Conservation (phyloP, 2,888 invertebrate genomes). For the Sminthurides aquaticus region DNA sequence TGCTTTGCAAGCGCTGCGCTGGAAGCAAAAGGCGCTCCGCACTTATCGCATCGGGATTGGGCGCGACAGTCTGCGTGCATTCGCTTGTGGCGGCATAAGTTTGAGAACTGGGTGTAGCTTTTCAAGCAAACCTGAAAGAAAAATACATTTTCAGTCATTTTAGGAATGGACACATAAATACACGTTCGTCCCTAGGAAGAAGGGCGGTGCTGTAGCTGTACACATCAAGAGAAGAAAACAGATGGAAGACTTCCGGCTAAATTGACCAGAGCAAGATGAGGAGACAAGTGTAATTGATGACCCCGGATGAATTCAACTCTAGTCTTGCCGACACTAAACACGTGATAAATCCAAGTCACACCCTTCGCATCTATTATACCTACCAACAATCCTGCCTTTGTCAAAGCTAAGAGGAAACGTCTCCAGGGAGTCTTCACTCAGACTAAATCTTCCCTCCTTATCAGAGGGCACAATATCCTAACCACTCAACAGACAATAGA, state of each 20-base stretch:
- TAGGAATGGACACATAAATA: not conserved
- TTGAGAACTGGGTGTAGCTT: slow-evolving; percentile 98
- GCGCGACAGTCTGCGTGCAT: slow-evolving; percentile 96
- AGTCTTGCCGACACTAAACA: not conserved
- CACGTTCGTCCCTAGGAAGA: too few species aligned
- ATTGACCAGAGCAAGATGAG: too few species aligned
- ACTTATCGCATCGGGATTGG: slow-evolving; percentile 89
- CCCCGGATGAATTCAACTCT: not conserved
- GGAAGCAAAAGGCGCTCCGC: slow-evolving; percentile 85
- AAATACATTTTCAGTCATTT: slow-evolving; percentile 1
- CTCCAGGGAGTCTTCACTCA: slow-evolving; percentile 17
- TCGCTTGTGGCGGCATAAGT: slow-evolving; percentile 97
- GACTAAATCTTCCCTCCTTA: not conserved
- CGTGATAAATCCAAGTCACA: slow-evolving; percentile 1
- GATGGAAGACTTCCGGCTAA: too few species aligned
- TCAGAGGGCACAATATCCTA: not conserved
- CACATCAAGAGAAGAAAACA: too few species aligned
- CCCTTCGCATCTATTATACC: not conserved
- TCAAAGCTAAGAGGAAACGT: not conserved
- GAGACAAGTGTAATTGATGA: not conserved
- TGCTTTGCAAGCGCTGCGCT: slow-evolving; percentile 89
- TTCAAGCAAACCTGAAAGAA: slow-evolving; percentile 71
- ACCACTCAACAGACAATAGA: not conserved
- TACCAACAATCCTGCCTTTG: not conserved
- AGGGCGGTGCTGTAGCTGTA: too few species aligned